Evolutionary conservation across 2,888 invertebrate species (phyloP), one percentile per base, ranked within the genome.

Genomic region (Thyatira batis): DNA sequence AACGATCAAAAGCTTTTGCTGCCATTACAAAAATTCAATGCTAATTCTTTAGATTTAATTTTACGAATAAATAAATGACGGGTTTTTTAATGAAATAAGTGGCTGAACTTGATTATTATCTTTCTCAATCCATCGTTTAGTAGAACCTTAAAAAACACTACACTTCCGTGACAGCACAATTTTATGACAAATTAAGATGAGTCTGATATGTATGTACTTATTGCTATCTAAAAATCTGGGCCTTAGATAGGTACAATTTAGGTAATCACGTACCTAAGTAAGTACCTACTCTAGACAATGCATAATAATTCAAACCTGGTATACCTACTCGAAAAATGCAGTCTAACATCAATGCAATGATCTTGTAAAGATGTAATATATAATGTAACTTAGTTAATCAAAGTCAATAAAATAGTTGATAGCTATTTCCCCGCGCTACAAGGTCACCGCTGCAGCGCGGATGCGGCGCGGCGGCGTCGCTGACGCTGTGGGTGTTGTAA

Each of bases 401-500:
- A n/a, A 33, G 13, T n/a, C 33, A 33, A 33, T 33, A 39, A 39
- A 17, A 17, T n/a, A 17, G 13, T 39, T 39, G 20, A 21, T 45
- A n/a, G 45, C 66, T 52, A 54, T 57, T 66, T 39, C 39, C 39
- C 39, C 25, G 4, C 17, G 27, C 28, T 53, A 8, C 58, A 69
- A 69, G 69, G 69, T 69, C 39, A 39, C 13, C 65, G 61, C 49
- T 78, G 82, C 82, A 78, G 65, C 64, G 65, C 78, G 82, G 83
- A 84, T 81, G 77, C 76, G 65, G 66, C 71, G 67, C 17, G 51
- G 45, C 23, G 44, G 13, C 33, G 13, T 13, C 39, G 17, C 8
- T 11, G 13, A 4, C 55, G 45, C 60, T 52, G 87, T 84, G 82
- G 84, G 85, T 84, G 83, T 76, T 53, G 75, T 81, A 87, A 87